Evolutionary conservation across 2,113 vertebrate genomes (phyloP), one percentile per base, ranked within the genome.

Genomic region (Nerophis lumbriciformis): DNA sequence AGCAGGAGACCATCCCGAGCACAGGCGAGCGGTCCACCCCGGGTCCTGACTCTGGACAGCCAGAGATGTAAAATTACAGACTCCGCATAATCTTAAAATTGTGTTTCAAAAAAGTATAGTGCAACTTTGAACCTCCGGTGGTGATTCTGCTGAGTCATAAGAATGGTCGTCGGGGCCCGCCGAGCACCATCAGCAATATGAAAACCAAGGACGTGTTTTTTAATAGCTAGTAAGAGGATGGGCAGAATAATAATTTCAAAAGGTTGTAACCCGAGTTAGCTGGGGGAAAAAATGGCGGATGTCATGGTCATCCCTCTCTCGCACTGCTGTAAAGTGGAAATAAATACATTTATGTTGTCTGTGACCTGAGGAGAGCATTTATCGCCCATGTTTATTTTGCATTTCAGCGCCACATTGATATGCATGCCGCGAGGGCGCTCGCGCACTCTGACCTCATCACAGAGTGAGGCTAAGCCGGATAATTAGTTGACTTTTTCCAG

Each of bases 121-220:
- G 49, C 56, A 62, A 54, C 60, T 51, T 63, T 62, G 67, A 55
- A 65, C 73, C 73, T 71, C 52, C 0, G 54, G 55, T 61, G 61
- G 9, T 50, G n/a, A 42, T 57, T 79, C 48, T 79, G 65, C 77
- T 76, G 65, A 69, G 59, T 78, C 69, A 71, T 72, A 64, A 57
- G 36, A 73, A 72, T 35, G 63, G 70, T 48, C 13, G 7, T 61
- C 53, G 53, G 63, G 36, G 35, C 35, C 37, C 51, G 13, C 53
- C 35, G 19, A 65, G 72, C 61, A 59, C 50, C 48, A 65, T 75
- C 69, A 76, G 77, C 79, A 75, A 53, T 72, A 67, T 37, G 51
- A 73, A 63, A 81, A 38, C 35, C 64, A 71, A 83, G 76, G 74
- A 67, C 62, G 60, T 73, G 48, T 69, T 71, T 73, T 76, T 38